These are phyloP conservation scores for Mythimna lalbum DNA, from an alignment of 2,888 invertebrate genomes.

Conservation along the genomic window DNA sequence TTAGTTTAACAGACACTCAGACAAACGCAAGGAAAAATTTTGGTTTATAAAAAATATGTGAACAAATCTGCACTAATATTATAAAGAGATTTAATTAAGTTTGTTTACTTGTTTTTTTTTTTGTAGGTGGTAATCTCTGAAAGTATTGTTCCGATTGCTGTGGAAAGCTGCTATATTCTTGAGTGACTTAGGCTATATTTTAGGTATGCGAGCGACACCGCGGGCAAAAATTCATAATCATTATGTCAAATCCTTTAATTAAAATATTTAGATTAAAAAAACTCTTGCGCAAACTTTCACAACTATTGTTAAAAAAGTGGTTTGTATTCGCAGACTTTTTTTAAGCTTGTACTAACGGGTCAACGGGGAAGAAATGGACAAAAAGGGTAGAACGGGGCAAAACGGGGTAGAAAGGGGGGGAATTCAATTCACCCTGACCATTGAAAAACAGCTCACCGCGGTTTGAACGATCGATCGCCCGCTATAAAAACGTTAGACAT, in stretches of 20 bases:
- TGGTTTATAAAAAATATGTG: too few species aligned
- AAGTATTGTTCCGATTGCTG: too few species aligned
- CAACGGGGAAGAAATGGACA: neutral
- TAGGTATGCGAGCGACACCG: too few species aligned
- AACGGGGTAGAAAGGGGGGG: slow-evolving; percentile 11
- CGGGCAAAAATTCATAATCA: neutral
- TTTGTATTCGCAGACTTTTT: slow-evolving; percentile 38
- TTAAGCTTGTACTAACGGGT: slow-evolving; percentile 12
- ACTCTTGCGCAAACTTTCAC: neutral
- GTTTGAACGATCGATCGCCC: slow-evolving; percentile 43
- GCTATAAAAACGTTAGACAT: slow-evolving; percentile 46
- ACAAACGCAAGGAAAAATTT: too few species aligned
- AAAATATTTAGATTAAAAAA: slow-evolving; percentile 12
- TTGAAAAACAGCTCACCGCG: slow-evolving; percentile 50
- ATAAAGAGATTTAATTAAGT: too few species aligned
- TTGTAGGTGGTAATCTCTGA: too few species aligned
- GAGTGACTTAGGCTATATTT: too few species aligned
- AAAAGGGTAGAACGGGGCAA: neutral
- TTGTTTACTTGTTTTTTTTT: too few species aligned
- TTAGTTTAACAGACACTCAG: too few species aligned
- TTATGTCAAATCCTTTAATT: slow-evolving; percentile 19
- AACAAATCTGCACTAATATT: too few species aligned
- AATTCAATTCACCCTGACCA: slow-evolving; percentile 57
- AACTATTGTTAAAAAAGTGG: slow-evolving; percentile 42
- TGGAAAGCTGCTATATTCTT: too few species aligned